Evolutionary conservation across 2,797 vertebrate genomes (phyloP).

Genomic region (Mustela erminea): DNA sequence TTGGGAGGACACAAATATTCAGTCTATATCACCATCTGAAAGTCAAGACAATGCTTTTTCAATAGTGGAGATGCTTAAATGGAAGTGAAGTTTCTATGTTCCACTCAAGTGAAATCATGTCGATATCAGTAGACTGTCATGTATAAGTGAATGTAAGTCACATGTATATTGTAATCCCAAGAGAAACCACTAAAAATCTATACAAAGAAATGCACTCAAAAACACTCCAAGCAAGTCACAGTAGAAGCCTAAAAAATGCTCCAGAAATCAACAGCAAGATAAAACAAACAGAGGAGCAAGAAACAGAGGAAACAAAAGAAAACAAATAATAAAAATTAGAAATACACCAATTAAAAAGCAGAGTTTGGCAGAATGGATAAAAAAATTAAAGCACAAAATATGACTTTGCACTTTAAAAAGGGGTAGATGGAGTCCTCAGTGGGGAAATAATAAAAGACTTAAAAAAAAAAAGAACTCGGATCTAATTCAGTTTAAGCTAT

Average conservation of each 20-base stretch:
- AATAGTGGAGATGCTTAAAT: neutral
- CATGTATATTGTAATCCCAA: neutral
- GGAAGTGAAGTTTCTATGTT: neutral
- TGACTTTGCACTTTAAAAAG: neutral
- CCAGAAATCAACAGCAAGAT: neutral
- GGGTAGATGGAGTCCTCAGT: neutral
- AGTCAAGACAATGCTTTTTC: constrained; percentile 3
- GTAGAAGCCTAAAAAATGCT: neutral
- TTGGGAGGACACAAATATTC: neutral
- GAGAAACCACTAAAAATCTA: neutral
- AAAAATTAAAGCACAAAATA: neutral
- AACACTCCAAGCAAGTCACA: neutral
- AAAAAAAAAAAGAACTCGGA: neutral
- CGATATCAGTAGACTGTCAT: neutral
- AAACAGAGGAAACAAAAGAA: neutral
- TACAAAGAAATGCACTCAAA: neutral
- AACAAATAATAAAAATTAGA: neutral
- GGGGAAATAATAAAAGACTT: neutral
- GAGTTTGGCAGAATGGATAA: neutral
- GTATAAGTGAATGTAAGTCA: neutral
- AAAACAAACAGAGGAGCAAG: neutral
- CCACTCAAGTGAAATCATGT: neutral
- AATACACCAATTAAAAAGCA: neutral
- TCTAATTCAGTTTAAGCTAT: neutral
- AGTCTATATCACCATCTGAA: neutral